Evolutionary conservation across 2,113 vertebrate genomes (phyloP).

Genomic region (Pollimyrus isidori): DNA sequence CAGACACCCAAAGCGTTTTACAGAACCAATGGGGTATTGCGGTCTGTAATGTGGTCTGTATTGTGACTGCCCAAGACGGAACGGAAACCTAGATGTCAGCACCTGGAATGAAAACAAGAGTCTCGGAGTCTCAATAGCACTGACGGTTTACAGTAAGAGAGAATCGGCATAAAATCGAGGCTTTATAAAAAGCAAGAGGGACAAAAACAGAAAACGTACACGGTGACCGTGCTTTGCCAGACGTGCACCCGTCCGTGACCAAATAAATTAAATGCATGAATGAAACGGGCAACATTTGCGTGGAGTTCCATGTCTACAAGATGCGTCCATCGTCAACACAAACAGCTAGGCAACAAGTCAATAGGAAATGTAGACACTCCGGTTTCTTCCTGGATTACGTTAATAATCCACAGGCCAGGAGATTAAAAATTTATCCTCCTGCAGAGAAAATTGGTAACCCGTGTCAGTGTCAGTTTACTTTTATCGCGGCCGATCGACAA

Average conservation of each 20-base stretch:
- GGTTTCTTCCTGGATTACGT: constrained; percentile 13
- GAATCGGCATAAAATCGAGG: not conserved
- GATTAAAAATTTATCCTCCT: constrained; percentile 5
- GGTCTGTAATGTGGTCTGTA: no score
- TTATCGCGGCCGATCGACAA: not conserved
- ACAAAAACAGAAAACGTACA: not conserved
- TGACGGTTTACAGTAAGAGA: not conserved
- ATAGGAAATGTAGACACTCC: not conserved
- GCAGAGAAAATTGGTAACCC: not conserved
- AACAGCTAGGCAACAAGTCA: not conserved
- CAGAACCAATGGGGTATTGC: no score
- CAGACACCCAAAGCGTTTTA: not conserved
- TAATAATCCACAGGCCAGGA: constrained; percentile 6
- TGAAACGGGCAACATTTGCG: not conserved
- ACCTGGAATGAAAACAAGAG: not conserved
- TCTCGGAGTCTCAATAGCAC: not conserved
- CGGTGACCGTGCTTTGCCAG: not conserved
- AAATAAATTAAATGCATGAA: not conserved
- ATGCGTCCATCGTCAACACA: not conserved
- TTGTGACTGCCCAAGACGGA: not conserved
- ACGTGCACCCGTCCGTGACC: not conserved
- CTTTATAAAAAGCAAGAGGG: not conserved
- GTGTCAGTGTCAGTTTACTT: not conserved
- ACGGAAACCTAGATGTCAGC: not conserved
- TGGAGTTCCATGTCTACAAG: not conserved